Percentiles rank a stretch among this genome's conserved stretches.
These are phyloP conservation scores for Bufo gargarizans DNA, from an alignment of 2,113 vertebrate species.

Conservation along the genomic window DNA sequence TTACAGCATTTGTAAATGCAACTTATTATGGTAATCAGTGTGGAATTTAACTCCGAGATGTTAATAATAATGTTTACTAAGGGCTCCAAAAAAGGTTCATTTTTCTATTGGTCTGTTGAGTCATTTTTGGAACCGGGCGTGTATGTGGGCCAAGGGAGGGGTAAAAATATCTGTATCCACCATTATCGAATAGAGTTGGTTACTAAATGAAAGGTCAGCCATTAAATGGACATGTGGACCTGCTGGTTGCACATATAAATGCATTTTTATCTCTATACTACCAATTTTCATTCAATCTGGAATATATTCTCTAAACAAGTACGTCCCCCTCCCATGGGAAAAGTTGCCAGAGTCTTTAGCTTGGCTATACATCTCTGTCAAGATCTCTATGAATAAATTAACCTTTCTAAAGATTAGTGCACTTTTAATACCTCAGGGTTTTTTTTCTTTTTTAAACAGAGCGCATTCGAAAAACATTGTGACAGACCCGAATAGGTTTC, in stretches of 20 bases:
- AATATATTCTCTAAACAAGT: slow-evolving; percentile 70
- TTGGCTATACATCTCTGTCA: slow-evolving; percentile 99
- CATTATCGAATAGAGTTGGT: background rate
- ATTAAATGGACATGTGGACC: slow-evolving; percentile 13
- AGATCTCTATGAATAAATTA: slow-evolving; percentile 99
- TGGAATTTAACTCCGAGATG: slow-evolving; percentile 2
- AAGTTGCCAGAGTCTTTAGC: slow-evolving; percentile 84
- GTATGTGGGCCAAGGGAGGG: background rate
- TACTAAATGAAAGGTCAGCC: slow-evolving; percentile 3
- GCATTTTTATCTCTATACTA: slow-evolving; percentile 63
- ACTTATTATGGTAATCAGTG: slow-evolving; percentile 17
- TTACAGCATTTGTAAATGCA: background rate
- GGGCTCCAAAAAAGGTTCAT: background rate
- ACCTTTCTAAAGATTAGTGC: slow-evolving; percentile 99
- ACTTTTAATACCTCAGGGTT: slow-evolving; percentile 95
- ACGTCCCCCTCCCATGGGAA: slow-evolving; percentile 81
- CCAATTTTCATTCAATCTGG: slow-evolving; percentile 63
- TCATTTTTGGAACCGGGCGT: background rate
- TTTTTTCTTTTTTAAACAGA: slow-evolving; percentile 77
- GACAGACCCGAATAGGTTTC: slow-evolving; percentile 77
- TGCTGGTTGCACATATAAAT: slow-evolving; percentile 41
- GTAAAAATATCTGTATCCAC: background rate
- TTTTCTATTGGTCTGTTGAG: background rate
- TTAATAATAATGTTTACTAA: slow-evolving; percentile 26
- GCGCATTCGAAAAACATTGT: slow-evolving; percentile 84